phyloP scores from a whole-genome alignment of 2,113 vertebrate species.

The Himantopus leucocephalus region DNA sequence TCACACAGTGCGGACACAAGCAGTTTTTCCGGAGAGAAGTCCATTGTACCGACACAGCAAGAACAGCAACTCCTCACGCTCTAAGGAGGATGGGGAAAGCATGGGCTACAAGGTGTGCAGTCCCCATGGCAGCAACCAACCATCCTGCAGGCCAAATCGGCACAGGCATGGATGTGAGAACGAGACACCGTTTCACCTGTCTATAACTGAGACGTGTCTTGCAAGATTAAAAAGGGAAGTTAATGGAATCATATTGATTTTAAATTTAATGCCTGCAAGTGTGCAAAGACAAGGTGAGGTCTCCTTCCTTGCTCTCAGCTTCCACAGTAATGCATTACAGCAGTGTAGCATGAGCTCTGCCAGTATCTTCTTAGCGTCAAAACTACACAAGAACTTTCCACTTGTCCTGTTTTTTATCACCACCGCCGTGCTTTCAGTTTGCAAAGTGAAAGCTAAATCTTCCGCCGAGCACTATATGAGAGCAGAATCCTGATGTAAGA shows the following conservation, averaged over 20 bases:
- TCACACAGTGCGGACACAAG: background rate
- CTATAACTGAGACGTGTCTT: background rate
- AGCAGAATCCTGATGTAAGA: background rate
- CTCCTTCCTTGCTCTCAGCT: background rate
- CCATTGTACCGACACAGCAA: background rate
- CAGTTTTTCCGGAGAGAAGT: background rate
- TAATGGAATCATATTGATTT: background rate
- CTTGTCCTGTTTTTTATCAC: background rate
- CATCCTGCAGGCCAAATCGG: background rate
- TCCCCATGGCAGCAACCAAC: background rate
- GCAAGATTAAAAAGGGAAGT: background rate
- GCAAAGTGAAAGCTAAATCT: background rate
- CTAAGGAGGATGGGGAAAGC: background rate
- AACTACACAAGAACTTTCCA: background rate
- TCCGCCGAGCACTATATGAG: background rate
- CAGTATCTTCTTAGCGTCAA: background rate
- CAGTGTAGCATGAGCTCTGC: background rate
- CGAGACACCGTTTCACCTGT: background rate
- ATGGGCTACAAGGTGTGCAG: too few relatives aligned
- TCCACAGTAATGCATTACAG: background rate
- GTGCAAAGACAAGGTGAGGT: background rate
- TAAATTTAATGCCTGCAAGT: background rate
- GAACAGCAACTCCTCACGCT: background rate
- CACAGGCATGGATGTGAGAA: background rate
- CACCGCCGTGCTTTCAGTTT: background rate